phyloP scores from a whole-genome alignment of 2,888 invertebrate species.

The Cabera pusaria region DNA sequence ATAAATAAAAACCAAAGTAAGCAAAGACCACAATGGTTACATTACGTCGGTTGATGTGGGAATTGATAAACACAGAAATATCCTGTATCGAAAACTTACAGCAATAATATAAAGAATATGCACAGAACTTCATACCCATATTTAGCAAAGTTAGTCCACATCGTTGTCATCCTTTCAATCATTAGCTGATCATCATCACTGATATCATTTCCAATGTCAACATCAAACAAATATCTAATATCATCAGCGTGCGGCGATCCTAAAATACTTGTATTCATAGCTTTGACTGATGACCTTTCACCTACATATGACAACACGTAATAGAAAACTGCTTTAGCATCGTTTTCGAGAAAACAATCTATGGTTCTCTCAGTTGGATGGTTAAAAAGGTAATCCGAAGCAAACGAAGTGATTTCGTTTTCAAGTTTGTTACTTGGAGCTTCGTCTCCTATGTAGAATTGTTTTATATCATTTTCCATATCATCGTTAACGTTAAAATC shows the following conservation, averaged over 20 bases:
- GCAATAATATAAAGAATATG: no score
- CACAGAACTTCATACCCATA: conserved; percentile 58
- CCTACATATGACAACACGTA: conserved; percentile 27
- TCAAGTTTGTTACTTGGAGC: conserved; percentile 1
- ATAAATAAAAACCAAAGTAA: no score
- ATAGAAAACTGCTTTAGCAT: conserved; percentile 23
- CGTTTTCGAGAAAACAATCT: conserved; percentile 16
- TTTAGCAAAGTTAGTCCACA: conserved; percentile 69
- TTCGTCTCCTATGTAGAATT: conserved; percentile 30
- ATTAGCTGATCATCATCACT: conserved; percentile 43
- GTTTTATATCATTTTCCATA: conserved; percentile 17
- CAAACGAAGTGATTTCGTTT: conserved; percentile 19
- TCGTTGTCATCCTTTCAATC: conserved; percentile 52
- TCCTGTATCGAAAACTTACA: no score
- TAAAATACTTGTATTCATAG: conserved; percentile 2
- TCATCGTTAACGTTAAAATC: conserved; percentile 27
- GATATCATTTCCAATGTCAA: conserved; percentile 24
- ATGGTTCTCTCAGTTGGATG: conserved; percentile 28
- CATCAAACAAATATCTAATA: conserved; percentile 51
- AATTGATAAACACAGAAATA: no score
- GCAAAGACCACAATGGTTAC: no score
- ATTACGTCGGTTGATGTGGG: no score
- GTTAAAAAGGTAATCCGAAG: conserved; percentile 27
- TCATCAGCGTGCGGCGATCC: conserved; percentile 57
- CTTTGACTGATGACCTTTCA: conserved; percentile 1